Conservation (phyloP, 2,113 vertebrate species). For the Austrofundulus limnaeus region DNA sequence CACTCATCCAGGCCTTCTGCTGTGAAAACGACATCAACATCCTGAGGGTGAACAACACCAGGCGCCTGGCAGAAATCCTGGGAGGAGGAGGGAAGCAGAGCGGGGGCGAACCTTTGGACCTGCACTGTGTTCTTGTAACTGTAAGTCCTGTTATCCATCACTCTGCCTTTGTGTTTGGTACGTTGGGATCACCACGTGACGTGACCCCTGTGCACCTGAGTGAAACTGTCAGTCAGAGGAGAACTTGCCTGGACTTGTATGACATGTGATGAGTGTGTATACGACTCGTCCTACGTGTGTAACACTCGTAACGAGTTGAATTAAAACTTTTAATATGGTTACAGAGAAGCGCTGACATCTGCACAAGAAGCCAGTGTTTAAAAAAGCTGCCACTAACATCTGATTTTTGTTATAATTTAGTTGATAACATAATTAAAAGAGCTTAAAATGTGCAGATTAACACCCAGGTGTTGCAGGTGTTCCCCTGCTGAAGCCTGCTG, state of each 20-base stretch:
- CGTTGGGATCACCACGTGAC: background rate
- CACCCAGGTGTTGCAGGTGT: too few relatives aligned
- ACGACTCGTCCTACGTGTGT: conserved; percentile 5
- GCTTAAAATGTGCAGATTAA: too few relatives aligned
- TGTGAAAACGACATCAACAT: conserved; percentile 98
- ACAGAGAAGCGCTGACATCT: too few relatives aligned
- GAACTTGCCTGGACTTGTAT: conserved; percentile 44
- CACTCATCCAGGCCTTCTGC: conserved; percentile 95
- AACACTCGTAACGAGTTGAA: too few relatives aligned
- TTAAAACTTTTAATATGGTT: too few relatives aligned
- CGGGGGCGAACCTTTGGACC: conserved; percentile 87
- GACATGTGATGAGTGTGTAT: conserved; percentile 26
- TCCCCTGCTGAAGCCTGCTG: too few relatives aligned
- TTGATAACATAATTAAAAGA: too few relatives aligned
- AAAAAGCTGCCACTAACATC: too few relatives aligned
- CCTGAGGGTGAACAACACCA: conserved; percentile 91
- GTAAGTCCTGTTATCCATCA: conserved; percentile 73
- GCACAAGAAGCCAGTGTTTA: too few relatives aligned
- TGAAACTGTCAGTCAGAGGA: conserved; percentile 23
- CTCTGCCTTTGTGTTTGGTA: too few relatives aligned
- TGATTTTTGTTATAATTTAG: too few relatives aligned
- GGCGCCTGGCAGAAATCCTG: conserved; percentile 89
- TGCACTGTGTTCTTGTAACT: conserved; percentile 94
- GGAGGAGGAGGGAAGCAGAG: conserved; percentile 72
- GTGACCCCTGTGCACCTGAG: conserved; percentile 3